phyloP scores from a whole-genome alignment of 2,888 invertebrate genomes.

The Flabesymbios commensalis region DNA sequence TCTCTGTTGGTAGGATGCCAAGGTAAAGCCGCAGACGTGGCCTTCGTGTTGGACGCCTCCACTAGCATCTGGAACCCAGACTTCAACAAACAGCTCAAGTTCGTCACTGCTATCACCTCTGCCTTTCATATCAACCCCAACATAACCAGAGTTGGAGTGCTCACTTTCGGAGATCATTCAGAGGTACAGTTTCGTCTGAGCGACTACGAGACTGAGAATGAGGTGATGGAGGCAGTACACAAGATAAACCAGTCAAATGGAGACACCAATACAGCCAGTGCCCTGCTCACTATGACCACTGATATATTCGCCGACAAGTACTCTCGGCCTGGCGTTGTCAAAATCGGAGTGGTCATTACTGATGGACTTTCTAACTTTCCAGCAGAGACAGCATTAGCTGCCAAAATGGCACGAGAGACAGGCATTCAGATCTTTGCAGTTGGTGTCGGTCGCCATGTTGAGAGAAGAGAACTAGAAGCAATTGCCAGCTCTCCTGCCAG shows the following conservation, averaged over 20 bases:
- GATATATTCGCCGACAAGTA: constrained; percentile 8
- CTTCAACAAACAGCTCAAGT: constrained; percentile 44
- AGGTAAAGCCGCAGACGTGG: constrained; percentile 40
- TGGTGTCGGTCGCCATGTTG: constrained; percentile 40
- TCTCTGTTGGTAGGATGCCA: constrained; percentile 7
- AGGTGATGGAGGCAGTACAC: constrained; percentile 29
- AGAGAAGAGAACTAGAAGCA: constrained; percentile 35
- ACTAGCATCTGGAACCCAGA: constrained; percentile 48
- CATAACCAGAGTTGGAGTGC: constrained; percentile 44
- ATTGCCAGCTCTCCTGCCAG: constrained; percentile 40
- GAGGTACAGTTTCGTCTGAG: constrained; percentile 30
- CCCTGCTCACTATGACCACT: constrained; percentile 15
- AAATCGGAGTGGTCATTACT: constrained; percentile 42
- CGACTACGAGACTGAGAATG: constrained; percentile 10
- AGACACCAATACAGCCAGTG: constrained; percentile 33
- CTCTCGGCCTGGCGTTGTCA: constrained; percentile 21
- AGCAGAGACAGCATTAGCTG: constrained; percentile 34
- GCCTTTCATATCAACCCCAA: constrained; percentile 41
- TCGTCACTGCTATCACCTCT: constrained; percentile 42
- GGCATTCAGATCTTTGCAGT: constrained; percentile 37
- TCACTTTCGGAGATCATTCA: constrained; percentile 35
- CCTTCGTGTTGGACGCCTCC: constrained; percentile 42
- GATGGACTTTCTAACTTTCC: constrained; percentile 41
- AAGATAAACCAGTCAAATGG: constrained; percentile 22
- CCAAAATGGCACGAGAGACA: background rate